These are phyloP conservation scores for Lasioglossum albipes DNA, from an alignment of 1,140 invertebrate genomes.

Conservation along the genomic window DNA sequence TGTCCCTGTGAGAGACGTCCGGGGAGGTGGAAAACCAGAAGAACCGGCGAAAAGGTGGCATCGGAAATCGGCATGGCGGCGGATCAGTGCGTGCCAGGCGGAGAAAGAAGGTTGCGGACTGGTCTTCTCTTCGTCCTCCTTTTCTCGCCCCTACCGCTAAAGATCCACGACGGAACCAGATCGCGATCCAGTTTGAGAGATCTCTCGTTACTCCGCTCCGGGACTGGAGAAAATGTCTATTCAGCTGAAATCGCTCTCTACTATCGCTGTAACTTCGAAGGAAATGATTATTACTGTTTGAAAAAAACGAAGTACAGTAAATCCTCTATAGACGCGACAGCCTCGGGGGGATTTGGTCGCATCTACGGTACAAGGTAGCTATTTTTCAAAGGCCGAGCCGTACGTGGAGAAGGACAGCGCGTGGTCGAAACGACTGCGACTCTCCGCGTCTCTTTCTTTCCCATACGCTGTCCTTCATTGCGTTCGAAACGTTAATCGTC, in stretches of 20 bases:
- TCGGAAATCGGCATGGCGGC: slow-evolving; percentile 12
- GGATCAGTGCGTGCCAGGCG: neutral
- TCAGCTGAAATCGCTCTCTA: neutral
- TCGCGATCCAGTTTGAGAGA: slow-evolving; percentile 51
- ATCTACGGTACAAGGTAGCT: too few relatives aligned
- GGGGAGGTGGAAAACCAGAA: slow-evolving; percentile 25
- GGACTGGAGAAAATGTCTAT: slow-evolving; percentile 39
- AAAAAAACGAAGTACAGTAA: too few relatives aligned
- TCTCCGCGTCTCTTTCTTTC: too few relatives aligned
- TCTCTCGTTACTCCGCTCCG: slow-evolving; percentile 41
- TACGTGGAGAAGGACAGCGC: too few relatives aligned
- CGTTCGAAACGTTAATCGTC: too few relatives aligned
- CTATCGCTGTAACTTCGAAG: too few relatives aligned
- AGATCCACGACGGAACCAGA: slow-evolving; percentile 50
- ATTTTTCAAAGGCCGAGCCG: too few relatives aligned
- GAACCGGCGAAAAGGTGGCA: slow-evolving; percentile 35
- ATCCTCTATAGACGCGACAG: too few relatives aligned
- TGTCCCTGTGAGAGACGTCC: neutral
- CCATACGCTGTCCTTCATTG: too few relatives aligned
- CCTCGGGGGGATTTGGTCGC: too few relatives aligned
- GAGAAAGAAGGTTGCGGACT: slow-evolving; percentile 21
- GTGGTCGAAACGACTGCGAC: too few relatives aligned
- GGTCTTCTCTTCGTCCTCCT: slow-evolving; percentile 35
- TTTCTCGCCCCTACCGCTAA: slow-evolving; percentile 10
- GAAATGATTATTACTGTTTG: too few relatives aligned